These are phyloP conservation scores for Chironomus tepperi DNA, from an alignment of 1,140 invertebrate genomes.

Conservation along the genomic window DNA sequence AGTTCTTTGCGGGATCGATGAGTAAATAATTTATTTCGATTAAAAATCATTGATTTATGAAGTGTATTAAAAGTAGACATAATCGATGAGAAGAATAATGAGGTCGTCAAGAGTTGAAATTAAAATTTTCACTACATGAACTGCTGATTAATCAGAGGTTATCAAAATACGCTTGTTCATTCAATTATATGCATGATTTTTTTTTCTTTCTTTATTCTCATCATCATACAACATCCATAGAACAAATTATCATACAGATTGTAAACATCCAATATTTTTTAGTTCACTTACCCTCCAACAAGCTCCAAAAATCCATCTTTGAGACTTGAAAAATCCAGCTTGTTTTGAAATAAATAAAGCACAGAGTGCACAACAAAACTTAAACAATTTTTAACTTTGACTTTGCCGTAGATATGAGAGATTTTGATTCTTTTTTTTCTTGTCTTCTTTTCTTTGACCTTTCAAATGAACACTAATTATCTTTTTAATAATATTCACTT, in stretches of 20 bases:
- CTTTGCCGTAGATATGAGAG: neutral
- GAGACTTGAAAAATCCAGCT: conserved; percentile 9
- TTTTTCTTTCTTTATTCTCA: neutral
- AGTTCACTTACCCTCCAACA: neutral
- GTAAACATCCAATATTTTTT: neutral
- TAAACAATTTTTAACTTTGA: neutral
- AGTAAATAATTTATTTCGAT: too few species aligned
- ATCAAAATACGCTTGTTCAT: neutral
- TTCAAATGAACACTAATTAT: neutral
- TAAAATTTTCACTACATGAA: too few species aligned
- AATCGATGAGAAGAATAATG: too few species aligned
- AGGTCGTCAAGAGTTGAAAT: too few species aligned
- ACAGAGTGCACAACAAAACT: neutral
- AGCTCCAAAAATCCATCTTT: conserved; percentile 16
- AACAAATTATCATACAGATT: neutral
- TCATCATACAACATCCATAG: neutral
- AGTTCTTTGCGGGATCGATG: too few species aligned
- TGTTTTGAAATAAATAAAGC: conserved; percentile 2
- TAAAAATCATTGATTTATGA: too few species aligned
- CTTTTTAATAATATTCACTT: too few species aligned
- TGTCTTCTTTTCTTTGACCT: neutral
- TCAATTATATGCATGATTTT: neutral
- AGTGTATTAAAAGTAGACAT: too few species aligned
- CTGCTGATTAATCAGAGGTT: neutral
- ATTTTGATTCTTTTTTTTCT: neutral